Base-by-base conservation (phyloP, 2,113 vertebrate genomes). In the Myrmophylax atrothorax region DNA sequence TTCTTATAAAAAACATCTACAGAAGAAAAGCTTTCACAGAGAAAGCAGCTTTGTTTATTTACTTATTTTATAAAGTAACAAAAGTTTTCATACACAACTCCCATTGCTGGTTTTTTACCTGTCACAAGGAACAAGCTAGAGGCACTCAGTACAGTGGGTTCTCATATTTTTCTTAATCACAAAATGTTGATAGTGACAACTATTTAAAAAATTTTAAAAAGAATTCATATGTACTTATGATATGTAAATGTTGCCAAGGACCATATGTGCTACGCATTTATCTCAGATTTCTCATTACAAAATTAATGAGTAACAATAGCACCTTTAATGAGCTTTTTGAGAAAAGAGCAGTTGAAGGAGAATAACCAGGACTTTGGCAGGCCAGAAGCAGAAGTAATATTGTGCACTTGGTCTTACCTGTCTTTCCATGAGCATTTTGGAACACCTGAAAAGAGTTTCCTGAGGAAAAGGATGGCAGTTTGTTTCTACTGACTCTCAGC, bases 371-470 rank as follows among this genome's bases (percentile, higher is more conserved):
- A 47, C 0, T 2, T 9, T 25, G 10, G 10, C 29, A 75, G 35
- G 44, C 8, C 38, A 75, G 38, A 90, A 82, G 18, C 4, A 72
- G 33, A 47, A 89, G 13, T 52, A 37, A 33, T 50, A 29, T 26
- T 2, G 6, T 26, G 11, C 10, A n/a, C 4, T 66, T 58, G 18
- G 22, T 47, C 4, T 2, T 3, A 1, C 35, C 38, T 67, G 7
- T 20, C 7, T 17, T 75, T 82, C 47, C 26, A 26, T 4, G 6
- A 6, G 3, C 7, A 35, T 87, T 91, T 77, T 59, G n/a, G 40
- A 84, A 52, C 17, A 49, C 15, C 35, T 69, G 18, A 24, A 37
- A 85, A 52, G 18, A 33, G 20, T 11, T 60, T 8, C 20, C 26
- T 47, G 31, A 33, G 25, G 25, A 35, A 89, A 55, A 75, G 19